These are phyloP conservation scores for Polyodon spathula DNA, from an alignment of 2,113 vertebrate species.

Conservation along the genomic window DNA sequence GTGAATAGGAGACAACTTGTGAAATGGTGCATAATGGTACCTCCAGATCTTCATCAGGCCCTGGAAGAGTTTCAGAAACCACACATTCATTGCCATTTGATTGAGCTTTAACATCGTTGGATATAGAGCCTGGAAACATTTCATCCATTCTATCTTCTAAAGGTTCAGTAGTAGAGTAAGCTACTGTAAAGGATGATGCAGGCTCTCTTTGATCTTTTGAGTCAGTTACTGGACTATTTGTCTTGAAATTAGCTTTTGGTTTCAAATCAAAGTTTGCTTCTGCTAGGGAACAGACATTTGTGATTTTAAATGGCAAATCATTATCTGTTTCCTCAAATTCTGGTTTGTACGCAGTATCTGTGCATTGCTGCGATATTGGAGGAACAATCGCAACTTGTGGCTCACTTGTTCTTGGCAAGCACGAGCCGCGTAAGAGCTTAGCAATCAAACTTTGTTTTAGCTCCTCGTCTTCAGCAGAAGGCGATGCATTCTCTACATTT, in stretches of 20 bases:
- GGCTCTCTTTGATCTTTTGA: neutral
- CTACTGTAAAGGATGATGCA: no score
- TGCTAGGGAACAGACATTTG: constrained; percentile 3
- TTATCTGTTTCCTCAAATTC: neutral
- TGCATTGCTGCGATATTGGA: constrained; percentile 24
- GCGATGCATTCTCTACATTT: neutral
- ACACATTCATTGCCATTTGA: no score
- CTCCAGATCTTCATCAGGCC: no score
- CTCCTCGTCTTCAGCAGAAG: neutral
- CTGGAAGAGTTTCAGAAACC: no score
- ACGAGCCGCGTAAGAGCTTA: neutral
- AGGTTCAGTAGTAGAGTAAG: no score
- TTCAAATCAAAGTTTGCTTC: neutral
- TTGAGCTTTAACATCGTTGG: no score
- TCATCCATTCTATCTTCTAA: no score
- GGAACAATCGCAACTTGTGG: constrained; percentile 27
- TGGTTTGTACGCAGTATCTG: neutral
- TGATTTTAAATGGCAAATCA: constrained; percentile 13
- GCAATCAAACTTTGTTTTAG: neutral
- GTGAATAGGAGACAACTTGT: no score
- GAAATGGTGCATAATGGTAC: no score
- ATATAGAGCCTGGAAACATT: no score
- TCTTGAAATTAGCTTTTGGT: neutral
- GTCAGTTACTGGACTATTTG: neutral
- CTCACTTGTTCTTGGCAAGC: neutral